phyloP scores from a whole-genome alignment of 2,888 invertebrate genomes.

The Hirtodrosophila histrioides region DNA sequence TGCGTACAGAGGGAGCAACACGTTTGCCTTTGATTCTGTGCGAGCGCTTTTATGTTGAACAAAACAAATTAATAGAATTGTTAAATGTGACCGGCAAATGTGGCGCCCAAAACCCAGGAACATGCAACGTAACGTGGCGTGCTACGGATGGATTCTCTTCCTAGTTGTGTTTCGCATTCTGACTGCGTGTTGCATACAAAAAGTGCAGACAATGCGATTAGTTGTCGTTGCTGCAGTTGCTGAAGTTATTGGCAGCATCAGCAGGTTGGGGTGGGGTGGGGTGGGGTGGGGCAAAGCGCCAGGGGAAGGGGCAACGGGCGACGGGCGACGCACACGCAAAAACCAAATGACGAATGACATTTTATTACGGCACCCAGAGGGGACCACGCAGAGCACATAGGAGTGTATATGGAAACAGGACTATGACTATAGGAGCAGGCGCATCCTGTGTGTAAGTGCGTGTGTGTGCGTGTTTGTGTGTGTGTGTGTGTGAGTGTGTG shows the following conservation, averaged over 20 bases:
- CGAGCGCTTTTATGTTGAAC: conserved; percentile 65
- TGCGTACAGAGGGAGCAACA: conserved; percentile 22
- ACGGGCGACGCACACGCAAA: conserved; percentile 70
- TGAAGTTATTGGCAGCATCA: conserved; percentile 65
- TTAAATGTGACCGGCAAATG: conserved; percentile 76
- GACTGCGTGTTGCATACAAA: conserved; percentile 79
- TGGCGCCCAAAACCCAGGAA: conserved; percentile 21
- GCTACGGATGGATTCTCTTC: conserved; percentile 47
- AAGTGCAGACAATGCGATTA: conserved; percentile 80
- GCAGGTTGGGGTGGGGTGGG: background rate
- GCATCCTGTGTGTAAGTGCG: background rate
- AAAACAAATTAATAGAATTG: conserved; percentile 79
- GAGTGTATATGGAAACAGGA: conserved; percentile 10
- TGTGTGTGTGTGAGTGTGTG: conserved; percentile 18
- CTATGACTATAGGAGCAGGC: conserved; percentile 4
- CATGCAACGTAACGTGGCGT: conserved; percentile 25
- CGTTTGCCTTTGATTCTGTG: conserved; percentile 43
- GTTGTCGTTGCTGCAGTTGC: conserved; percentile 71
- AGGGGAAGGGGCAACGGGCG: conserved; percentile 10
- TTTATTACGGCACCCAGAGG: conserved; percentile 81
- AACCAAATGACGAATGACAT: conserved; percentile 81
- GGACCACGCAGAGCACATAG: conserved; percentile 51
- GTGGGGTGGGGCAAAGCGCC: background rate
- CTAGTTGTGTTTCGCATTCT: conserved; percentile 54
- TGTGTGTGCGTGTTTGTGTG: conserved; percentile 7